These are phyloP conservation scores for Eupithecia abbreviata DNA, from an alignment of 2,888 invertebrate genomes.

Conservation along the genomic window DNA sequence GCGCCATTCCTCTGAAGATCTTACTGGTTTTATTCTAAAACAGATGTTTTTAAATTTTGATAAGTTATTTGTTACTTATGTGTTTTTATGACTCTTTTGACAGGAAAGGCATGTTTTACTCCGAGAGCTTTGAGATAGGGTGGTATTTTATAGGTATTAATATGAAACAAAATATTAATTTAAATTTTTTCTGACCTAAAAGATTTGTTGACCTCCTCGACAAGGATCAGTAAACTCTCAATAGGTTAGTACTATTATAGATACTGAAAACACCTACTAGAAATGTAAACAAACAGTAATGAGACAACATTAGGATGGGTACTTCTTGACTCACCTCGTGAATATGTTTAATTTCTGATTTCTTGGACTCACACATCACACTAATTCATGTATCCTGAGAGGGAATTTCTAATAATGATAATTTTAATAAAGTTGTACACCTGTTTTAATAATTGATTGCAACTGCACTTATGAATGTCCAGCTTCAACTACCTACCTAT, in stretches of 20 bases:
- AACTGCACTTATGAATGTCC: not conserved
- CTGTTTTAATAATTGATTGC: not conserved
- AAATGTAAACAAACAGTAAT: not conserved
- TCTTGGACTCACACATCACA: not conserved
- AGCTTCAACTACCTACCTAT: not conserved
- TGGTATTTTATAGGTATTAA: no score
- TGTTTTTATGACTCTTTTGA: not conserved
- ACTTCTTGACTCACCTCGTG: not conserved
- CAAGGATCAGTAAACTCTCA: not conserved
- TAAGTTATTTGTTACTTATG: not conserved
- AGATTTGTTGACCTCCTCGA: not conserved
- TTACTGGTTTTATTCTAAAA: slow-evolving; percentile 36
- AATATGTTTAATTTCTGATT: not conserved
- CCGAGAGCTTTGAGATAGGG: not conserved
- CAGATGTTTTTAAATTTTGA: not conserved
- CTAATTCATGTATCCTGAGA: not conserved
- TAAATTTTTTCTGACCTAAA: not conserved
- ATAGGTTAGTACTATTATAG: not conserved
- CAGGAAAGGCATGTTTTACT: not conserved
- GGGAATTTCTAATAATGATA: not conserved
- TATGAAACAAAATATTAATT: no score
- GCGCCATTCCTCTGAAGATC: slow-evolving; percentile 33
- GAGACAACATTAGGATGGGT: not conserved
- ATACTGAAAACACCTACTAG: not conserved
- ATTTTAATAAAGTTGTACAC: not conserved